Base-by-base conservation (phyloP, 1,140 invertebrate genomes). In the Sycobia sp. region DNA sequence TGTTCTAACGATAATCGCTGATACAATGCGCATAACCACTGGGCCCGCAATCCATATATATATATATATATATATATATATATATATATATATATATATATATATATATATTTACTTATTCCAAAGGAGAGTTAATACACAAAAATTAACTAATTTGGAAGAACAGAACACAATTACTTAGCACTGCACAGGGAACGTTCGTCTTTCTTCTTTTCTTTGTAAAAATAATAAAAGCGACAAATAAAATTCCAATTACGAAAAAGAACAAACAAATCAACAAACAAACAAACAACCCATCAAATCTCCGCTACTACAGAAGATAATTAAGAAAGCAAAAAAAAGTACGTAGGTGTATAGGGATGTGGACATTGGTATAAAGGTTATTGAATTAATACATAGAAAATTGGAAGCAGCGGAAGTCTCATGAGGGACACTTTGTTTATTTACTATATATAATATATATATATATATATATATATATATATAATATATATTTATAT, bases 121-220 rank as follows among this genome's bases (percentile, higher is more conserved):
- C n/a, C n/a, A n/a, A n/a, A n/a, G n/a, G 43, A 43, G 46, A 41
- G 47, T 60, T 54, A 59, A 59, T 61, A 53, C 38, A 56, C 29
- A 53, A 13, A 59, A 8, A 1, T n/a, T 39, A 50, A 29, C 10
- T 39, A 41, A 55, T 16, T 41, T 29, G 23, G 2, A 18, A 46
- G 23, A 57, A 0, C 38, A 47, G 11, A 36, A 49, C n/a, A n/a
- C 20, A 18, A 49, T 38, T 8, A 58, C n/a, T 36, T 58, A 32
- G 16, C 20, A 11, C 44, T 47, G 49, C 32, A 13, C 2, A 27
- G 14, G 20, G 39, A 55, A n/a, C n/a, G n/a, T n/a, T n/a, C n/a
- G n/a, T n/a, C n/a, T n/a, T n/a, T n/a, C n/a, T n/a, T n/a, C n/a
- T n/a, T n/a, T n/a, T n/a, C n/a, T n/a, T n/a, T n/a, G n/a, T n/a